Percentiles rank a stretch among this genome's conserved stretches.
Evolutionary conservation across 2,797 vertebrate genomes (phyloP).

Genomic region (Fistularia commersonii): DNA sequence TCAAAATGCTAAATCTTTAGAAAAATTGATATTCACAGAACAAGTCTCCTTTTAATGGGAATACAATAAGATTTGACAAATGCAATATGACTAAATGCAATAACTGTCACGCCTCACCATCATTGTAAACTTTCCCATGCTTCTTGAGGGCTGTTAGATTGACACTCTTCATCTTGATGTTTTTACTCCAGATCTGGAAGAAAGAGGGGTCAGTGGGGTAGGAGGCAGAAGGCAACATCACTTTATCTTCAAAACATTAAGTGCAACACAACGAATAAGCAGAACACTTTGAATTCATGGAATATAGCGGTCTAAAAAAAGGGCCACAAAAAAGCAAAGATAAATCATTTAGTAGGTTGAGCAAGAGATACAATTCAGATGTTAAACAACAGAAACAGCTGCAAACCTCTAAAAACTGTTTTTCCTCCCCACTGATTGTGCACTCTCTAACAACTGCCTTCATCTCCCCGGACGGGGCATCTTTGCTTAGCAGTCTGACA

Average conservation of each 20-base stretch:
- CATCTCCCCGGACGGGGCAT: conserved; percentile 89
- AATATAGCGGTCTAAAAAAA: too few species aligned
- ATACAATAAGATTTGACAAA: too few species aligned
- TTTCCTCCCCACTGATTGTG: conserved; percentile 82
- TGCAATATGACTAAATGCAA: not conserved
- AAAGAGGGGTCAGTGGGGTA: conserved; percentile 5
- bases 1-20: too few species aligned
- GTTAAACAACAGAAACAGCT: not conserved
- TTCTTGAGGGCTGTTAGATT: conserved; percentile 88
- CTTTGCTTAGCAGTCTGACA: conserved; percentile 85
- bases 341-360: not conserved
- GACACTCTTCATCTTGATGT: conserved; percentile 91
- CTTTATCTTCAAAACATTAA: too few species aligned
- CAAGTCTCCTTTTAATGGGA: too few species aligned
- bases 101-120: conserved; percentile 74
- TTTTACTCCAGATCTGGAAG: conserved; percentile 91
- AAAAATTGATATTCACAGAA: too few species aligned
- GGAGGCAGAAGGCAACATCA: not conserved
- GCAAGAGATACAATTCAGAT: not conserved
- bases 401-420: conserved; percentile 92
- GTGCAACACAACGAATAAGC: too few species aligned
- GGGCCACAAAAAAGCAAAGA: too few species aligned
- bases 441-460: conserved; percentile 90
- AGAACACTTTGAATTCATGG: too few species aligned
- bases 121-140: conserved; percentile 89